Conservation (phyloP, 2,888 invertebrate species). For the Lasioglossum oenotherae region DNA sequence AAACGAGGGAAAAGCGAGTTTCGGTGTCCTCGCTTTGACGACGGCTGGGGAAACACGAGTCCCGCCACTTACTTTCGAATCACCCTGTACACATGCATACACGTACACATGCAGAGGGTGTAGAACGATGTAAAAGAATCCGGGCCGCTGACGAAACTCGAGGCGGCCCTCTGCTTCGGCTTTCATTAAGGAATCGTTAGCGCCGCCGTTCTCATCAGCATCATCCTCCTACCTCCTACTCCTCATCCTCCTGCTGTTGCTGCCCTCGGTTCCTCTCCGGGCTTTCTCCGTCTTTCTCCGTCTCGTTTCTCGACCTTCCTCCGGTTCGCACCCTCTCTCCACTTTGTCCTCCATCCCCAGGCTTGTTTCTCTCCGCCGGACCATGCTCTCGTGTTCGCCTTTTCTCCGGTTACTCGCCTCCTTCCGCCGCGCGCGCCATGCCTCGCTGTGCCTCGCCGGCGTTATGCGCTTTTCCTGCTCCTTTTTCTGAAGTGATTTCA, state of each 20-base stretch:
- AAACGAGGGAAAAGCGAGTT: background rate
- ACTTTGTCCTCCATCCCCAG: conserved; percentile 29
- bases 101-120: conserved; percentile 21
- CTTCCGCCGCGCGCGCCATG: background rate
- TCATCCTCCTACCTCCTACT: conserved; percentile 63
- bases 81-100: conserved; percentile 45
- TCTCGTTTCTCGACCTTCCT: conserved; percentile 20
- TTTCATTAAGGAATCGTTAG: conserved; percentile 82
- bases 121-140: conserved; percentile 67
- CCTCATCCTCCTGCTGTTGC: conserved; percentile 27
- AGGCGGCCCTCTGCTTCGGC: conserved; percentile 69
- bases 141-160: conserved; percentile 70
- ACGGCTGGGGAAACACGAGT: background rate
- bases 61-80: conserved; percentile 37
- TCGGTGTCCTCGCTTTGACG: background rate
- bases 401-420: conserved; percentile 24
- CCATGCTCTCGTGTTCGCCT: conserved; percentile 22
- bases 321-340: conserved; percentile 28
- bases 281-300: conserved; percentile 34
- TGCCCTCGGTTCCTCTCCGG: conserved; percentile 11
- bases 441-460: background rate
- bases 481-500: conserved; percentile 41
- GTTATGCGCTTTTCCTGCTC: conserved; percentile 29
- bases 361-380: background rate
- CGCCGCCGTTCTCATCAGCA: conserved; percentile 77